These are phyloP conservation scores for Aphodius granarius DNA, from an alignment of 2,888 invertebrate species.

Conservation along the genomic window DNA sequence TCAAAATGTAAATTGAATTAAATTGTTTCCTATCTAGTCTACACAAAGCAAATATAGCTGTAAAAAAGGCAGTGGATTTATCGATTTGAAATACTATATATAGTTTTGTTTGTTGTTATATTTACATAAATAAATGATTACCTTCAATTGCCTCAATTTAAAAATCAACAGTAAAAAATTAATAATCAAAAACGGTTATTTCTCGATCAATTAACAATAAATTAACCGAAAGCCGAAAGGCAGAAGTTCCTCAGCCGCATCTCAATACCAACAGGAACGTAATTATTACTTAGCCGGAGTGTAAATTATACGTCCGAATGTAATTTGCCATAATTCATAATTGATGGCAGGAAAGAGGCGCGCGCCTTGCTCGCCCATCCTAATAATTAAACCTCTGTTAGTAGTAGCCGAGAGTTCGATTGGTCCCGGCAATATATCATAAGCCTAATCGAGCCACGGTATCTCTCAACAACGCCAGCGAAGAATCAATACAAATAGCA, in stretches of 20 bases:
- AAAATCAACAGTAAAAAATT: not conserved
- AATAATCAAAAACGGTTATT: not conserved
- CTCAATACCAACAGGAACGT: not conserved
- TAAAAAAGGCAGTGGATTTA: too few species aligned
- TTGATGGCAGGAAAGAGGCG: constrained; percentile 31
- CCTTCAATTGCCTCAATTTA: too few species aligned
- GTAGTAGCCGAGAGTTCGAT: constrained; percentile 34
- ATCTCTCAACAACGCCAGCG: constrained; percentile 27
- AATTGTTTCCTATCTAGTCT: too few species aligned
- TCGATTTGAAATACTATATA: too few species aligned
- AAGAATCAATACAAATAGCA: constrained; percentile 34
- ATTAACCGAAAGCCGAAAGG: not conserved
- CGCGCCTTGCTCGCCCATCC: constrained; percentile 29
- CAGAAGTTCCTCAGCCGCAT: not conserved
- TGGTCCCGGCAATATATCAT: constrained; percentile 34
- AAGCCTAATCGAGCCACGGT: constrained; percentile 29
- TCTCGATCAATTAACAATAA: not conserved
- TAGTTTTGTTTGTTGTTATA: too few species aligned
- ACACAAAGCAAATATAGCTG: too few species aligned
- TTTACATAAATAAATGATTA: too few species aligned
- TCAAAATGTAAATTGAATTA: too few species aligned
- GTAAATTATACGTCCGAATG: constrained; percentile 27
- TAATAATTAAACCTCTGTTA: constrained; percentile 37
- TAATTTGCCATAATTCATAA: constrained; percentile 37
- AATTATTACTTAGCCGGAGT: not conserved